Conservation (phyloP, 2,113 vertebrate species). For the Chionis minor region DNA sequence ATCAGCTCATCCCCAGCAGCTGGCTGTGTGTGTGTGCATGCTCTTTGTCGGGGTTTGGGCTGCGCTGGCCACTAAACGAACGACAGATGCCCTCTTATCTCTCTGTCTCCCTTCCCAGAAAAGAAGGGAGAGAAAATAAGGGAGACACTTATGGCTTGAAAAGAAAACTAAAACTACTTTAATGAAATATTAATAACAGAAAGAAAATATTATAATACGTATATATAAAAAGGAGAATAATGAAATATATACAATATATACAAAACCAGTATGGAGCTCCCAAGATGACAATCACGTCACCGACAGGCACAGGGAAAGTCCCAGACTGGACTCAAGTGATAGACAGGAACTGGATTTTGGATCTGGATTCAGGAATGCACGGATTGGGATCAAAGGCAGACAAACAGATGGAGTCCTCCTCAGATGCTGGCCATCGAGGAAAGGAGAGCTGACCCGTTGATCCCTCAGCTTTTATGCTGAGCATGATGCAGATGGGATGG, state of each 20-base stretch:
- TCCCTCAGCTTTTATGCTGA: neutral
- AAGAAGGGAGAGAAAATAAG: neutral
- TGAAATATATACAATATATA: neutral
- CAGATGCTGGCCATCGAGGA: neutral
- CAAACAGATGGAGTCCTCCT: neutral
- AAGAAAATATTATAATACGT: neutral
- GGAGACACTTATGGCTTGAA: neutral
- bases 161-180: neutral
- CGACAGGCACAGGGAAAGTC: neutral
- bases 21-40: neutral
- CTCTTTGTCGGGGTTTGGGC: neutral
- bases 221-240: neutral
- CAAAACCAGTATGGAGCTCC: neutral
- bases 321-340: neutral
- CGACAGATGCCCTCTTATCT: neutral
- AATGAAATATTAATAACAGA: neutral
- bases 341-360: neutral
- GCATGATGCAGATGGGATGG: neutral
- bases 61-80: neutral
- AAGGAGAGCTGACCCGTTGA: neutral
- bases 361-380: neutral
- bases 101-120: neutral
- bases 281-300: neutral
- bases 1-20: neutral
- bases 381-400: neutral